Conservation (phyloP, 2,797 vertebrate genomes). For the Dicrostonyx torquatus region DNA sequence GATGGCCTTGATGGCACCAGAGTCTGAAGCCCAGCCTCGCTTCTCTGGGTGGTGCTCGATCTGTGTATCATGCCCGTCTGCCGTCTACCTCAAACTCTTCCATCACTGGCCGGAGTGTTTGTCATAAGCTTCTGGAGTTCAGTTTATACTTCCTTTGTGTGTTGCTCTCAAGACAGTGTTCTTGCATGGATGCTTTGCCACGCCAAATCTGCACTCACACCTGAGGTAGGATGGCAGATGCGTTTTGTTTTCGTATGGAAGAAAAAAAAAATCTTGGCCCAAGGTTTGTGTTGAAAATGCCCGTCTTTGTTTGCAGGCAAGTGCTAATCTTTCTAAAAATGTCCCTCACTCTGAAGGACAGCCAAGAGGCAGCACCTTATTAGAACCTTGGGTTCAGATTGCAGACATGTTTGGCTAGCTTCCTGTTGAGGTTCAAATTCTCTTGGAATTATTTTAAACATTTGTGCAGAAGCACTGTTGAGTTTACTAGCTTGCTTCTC, state of each 20-base stretch:
- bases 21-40: background rate
- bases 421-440: conserved; percentile 71
- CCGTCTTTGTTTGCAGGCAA: conserved; percentile 67
- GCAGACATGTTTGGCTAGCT: conserved; percentile 60
- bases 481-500: conserved; percentile 59
- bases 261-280: background rate
- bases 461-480: conserved; percentile 72
- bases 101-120: background rate
- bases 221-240: background rate
- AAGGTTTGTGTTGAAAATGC: conserved; percentile 57
- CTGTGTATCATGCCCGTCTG: background rate
- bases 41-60: background rate
- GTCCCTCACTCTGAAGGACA: conserved; percentile 68
- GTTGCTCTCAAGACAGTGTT: background rate
- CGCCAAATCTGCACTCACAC: background rate
- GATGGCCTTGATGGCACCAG: too few species aligned
- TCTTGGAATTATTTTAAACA: conserved; percentile 81
- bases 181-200: conserved; percentile 1
- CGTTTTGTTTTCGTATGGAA: background rate
- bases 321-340: conserved; percentile 77
- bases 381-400: conserved; percentile 71
- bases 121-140: conserved; percentile 13
- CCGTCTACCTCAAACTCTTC: conserved; percentile 49
- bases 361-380: conserved; percentile 72
- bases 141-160: background rate